Evolutionary conservation across 37 sponge, comb jelly and placozoan genomes (phyloP), one percentile per base, ranked within the genome.

Genomic region (Crambe crambe): DNA sequence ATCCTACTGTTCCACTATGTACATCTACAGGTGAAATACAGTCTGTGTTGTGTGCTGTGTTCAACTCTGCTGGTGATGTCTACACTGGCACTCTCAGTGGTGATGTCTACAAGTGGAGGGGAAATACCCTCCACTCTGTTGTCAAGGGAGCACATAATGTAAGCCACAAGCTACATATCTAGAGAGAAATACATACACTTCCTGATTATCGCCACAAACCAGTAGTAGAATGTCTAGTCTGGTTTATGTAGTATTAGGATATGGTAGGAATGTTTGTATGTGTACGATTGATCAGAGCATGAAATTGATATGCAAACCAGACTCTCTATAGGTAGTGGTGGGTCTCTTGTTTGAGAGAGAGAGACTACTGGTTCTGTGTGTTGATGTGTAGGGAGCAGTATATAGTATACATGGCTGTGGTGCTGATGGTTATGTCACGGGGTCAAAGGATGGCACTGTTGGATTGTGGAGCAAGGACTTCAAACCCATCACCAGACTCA

Each of bases 101-200:
- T 25, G 97, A 94, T 64, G 66, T 97, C 37, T 97, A 94, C 90
- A 88, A 94, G 67, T 97, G 97, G 97, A 77, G 86, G 43, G 94
- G 76, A 3, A 80, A 87, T 56, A 76, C 67, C 57, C 87, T 95
- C 31, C 59, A 37, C 47, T 74, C 86, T 5, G 89, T 90, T 62
- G 78, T 89, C 79, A 81, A 82, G 36, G 64, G 72, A 37, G 89
- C 86, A 18, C 96, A 95, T 75, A 70, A 59, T 27, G 93, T 93
- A 37, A 65, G 66, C 31, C 10, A 15, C n/a, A n/a, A n/a, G n/a
- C n/a, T n/a, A n/a, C n/a, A n/a, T n/a, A n/a, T n/a, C n/a, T n/a
- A n/a, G n/a, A n/a, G n/a, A n/a, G n/a, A n/a, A n/a, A n/a, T n/a
- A n/a, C n/a, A n/a, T n/a, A n/a, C n/a, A n/a, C n/a, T n/a, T n/a